Evolutionary conservation across 1,140 invertebrate genomes (phyloP).

Genomic region (Stenopsyche tienmushanensis): DNA sequence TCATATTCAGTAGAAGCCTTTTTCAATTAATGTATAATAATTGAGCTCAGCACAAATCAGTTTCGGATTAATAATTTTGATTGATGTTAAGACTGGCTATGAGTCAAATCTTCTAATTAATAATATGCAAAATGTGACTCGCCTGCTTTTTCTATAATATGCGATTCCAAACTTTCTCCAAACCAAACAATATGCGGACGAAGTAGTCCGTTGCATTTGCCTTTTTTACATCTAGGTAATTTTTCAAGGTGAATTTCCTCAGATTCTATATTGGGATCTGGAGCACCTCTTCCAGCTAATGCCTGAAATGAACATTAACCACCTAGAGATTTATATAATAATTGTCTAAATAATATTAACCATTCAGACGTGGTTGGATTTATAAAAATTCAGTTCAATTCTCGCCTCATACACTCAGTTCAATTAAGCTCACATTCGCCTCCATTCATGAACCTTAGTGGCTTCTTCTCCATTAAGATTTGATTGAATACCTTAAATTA

Average conservation of each 20-base stretch:
- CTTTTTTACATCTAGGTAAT: conserved; percentile 70
- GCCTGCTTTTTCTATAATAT: conserved; percentile 67
- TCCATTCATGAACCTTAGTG: too few relatives aligned
- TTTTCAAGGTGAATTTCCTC: conserved; percentile 64
- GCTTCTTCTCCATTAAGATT: neutral
- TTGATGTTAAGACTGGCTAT: too few relatives aligned
- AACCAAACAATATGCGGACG: conserved; percentile 90
- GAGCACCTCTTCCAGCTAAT: conserved; percentile 49
- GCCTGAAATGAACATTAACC: conserved; percentile 45
- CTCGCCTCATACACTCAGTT: too few relatives aligned
- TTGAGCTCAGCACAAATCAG: neutral
- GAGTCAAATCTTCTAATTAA: neutral
- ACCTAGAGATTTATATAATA: neutral
- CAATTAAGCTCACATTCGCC: too few relatives aligned
- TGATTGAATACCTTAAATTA: neutral
- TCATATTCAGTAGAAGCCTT: neutral
- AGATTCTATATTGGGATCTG: conserved; percentile 49
- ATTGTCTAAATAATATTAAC: neutral
- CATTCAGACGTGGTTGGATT: too few relatives aligned
- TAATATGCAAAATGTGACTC: conserved; percentile 19
- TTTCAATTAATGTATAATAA: neutral
- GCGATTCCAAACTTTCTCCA: conserved; percentile 74
- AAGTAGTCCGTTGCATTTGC: conserved; percentile 68
- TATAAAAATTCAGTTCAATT: too few relatives aligned
- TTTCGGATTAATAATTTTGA: conserved; percentile 8